phyloP scores from a whole-genome alignment of 2,797 vertebrate genomes.

The Sebastes trivittatus region DNA sequence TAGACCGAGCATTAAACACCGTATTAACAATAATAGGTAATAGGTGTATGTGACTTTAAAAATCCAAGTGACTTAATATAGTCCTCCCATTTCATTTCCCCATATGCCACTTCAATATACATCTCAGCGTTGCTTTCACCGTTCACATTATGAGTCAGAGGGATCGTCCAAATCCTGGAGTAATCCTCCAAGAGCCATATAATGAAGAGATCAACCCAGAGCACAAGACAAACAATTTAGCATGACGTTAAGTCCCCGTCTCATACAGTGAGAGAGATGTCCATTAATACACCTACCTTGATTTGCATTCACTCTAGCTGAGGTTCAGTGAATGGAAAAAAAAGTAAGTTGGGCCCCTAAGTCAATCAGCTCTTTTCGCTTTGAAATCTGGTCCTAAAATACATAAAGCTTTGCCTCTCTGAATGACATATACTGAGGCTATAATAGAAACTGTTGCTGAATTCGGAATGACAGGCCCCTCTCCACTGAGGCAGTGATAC shows the following conservation, averaged over 20 bases:
- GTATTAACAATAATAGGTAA: neutral
- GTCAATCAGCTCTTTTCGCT: conserved; percentile 78
- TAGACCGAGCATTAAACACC: neutral
- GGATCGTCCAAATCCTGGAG: conserved; percentile 82
- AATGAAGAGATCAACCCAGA: conserved; percentile 89
- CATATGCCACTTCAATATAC: conserved; percentile 32
- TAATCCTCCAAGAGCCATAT: conserved; percentile 80
- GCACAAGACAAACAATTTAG: conserved; percentile 85
- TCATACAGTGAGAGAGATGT: conserved; percentile 79
- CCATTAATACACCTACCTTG: conserved; percentile 81
- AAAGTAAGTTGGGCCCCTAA: conserved; percentile 71
- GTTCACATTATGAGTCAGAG: conserved; percentile 81
- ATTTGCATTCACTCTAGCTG: conserved; percentile 81
- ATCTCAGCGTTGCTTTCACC: conserved; percentile 46
- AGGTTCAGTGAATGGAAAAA: conserved; percentile 71
- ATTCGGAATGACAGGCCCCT: conserved; percentile 57
- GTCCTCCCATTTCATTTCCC: conserved; percentile 8
- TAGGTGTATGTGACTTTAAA: neutral
- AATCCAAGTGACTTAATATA: conserved; percentile 24
- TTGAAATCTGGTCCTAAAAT: conserved; percentile 35
- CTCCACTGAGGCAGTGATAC: neutral
- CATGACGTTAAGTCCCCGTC: conserved; percentile 73
- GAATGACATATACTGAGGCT: conserved; percentile 39
- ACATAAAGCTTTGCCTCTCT: conserved; percentile 55
- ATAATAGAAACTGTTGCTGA: conserved; percentile 58